Percentiles rank a stretch among this genome's conserved stretches.
Conservation (phyloP, 1,140 invertebrate genomes). For the Teleopsis dalmanni region DNA sequence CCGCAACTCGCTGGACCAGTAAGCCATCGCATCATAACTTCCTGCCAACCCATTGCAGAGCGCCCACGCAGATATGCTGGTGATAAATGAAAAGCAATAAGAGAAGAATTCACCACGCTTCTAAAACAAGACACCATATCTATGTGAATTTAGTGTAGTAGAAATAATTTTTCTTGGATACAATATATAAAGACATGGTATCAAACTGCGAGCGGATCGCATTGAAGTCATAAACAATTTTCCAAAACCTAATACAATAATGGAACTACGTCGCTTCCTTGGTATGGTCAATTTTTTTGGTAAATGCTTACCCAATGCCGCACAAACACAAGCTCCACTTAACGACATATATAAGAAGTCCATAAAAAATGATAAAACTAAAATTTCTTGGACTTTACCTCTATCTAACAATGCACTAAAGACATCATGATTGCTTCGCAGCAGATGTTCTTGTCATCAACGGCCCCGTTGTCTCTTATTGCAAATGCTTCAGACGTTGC, state of each 20-base stretch:
- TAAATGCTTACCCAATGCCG: background rate
- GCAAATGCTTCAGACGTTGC: constrained; percentile 20
- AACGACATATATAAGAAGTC: background rate
- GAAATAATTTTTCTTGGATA: constrained; percentile 25
- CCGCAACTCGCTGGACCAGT: background rate
- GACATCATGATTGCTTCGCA: background rate
- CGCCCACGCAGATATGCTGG: constrained; percentile 34
- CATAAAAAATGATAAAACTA: background rate
- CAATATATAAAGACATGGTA: constrained; percentile 12
- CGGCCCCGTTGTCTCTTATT: constrained; percentile 2
- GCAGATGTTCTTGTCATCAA: background rate
- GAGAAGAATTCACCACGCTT: constrained; percentile 14
- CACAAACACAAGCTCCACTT: background rate
- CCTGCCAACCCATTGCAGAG: constrained; percentile 29
- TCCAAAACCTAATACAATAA: background rate
- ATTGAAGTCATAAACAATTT: background rate
- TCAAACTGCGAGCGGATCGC: constrained; percentile 14
- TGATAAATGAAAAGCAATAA: constrained; percentile 23
- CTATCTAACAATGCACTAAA: background rate
- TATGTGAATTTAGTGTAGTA: constrained; percentile 23
- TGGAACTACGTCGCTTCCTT: background rate
- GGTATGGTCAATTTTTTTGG: background rate
- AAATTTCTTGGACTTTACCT: background rate
- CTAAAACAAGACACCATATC: constrained; percentile 25
- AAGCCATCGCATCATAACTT: constrained; percentile 20